Conservation (phyloP, 2,797 vertebrate species). For the Tarsius wallacei region DNA sequence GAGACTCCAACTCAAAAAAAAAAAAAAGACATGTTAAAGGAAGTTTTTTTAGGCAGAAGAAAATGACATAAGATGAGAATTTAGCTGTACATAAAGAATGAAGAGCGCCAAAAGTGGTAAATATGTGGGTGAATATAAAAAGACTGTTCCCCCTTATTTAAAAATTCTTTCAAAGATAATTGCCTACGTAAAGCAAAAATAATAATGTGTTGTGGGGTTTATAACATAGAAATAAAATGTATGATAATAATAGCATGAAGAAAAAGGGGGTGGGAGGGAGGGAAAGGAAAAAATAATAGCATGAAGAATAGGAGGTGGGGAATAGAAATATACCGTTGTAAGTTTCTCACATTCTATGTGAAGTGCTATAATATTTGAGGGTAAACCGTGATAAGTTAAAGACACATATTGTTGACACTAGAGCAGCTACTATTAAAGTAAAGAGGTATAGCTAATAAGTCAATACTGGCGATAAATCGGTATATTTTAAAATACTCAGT, state of each 20-base stretch:
- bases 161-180: conserved; percentile 38
- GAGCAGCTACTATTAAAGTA: not conserved
- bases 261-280: too few species aligned
- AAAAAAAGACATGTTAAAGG: conserved; percentile 14
- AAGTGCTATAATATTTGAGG: not conserved
- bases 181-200: conserved; percentile 56
- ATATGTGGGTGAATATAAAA: not conserved
- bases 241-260: not conserved
- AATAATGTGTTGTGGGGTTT: not conserved
- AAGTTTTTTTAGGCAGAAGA: conserved; percentile 49
- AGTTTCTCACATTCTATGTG: not conserved
- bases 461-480: not conserved
- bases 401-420: not conserved
- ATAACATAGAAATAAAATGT: not conserved
- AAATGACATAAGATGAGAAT: not conserved
- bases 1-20: too few species aligned
- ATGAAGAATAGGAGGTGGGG: not conserved
- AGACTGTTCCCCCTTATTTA: not conserved
- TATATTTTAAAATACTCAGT: conserved; percentile 9
- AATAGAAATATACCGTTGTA: not conserved
- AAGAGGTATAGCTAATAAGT: not conserved
- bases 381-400: not conserved
- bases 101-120: not conserved
- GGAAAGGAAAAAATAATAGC: too few species aligned
- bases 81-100: not conserved